Conservation (phyloP, 2,113 vertebrate genomes). For the Malurus elegans region DNA sequence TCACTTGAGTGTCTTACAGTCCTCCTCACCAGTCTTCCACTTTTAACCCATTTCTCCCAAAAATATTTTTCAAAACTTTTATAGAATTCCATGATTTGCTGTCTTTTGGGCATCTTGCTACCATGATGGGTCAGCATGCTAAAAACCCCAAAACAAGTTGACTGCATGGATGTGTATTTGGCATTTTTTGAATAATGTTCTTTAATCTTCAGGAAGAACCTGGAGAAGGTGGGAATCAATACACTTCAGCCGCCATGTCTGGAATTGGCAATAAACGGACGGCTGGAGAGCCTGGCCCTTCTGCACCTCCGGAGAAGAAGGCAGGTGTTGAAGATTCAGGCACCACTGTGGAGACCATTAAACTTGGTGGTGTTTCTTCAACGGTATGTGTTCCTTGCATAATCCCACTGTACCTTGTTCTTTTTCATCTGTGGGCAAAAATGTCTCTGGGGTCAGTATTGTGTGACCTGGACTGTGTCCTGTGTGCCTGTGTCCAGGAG, state of each 20-base stretch:
- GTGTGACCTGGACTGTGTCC: not conserved
- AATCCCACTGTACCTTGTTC: fast-evolving
- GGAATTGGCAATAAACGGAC: conserved; percentile 84
- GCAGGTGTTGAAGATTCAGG: conserved; percentile 83
- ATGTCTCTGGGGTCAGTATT: not conserved
- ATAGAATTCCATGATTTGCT: fast-evolving
- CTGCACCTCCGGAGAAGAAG: conserved; percentile 87
- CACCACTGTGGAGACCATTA: conserved; percentile 96
- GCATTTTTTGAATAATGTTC: not conserved
- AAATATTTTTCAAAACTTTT: not conserved
- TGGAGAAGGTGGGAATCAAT: not conserved
- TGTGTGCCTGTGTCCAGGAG: conserved; percentile 76
- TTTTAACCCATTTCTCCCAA: not conserved
- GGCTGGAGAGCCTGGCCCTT: conserved; percentile 78
- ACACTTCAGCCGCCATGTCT: conserved; percentile 75
- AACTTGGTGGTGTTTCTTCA: conserved; percentile 92
- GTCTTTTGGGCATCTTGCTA: not conserved
- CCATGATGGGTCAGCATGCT: not conserved
- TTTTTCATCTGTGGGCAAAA: not conserved
- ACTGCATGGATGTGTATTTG: not conserved
- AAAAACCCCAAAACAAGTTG: not conserved
- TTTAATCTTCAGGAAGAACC: not conserved
- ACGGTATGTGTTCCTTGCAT: conserved; percentile 67
- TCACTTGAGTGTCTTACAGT: not conserved
- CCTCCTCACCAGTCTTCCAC: not conserved